phyloP scores from a whole-genome alignment of 2,797 vertebrate genomes.

The Crypturellus tataupa region DNA sequence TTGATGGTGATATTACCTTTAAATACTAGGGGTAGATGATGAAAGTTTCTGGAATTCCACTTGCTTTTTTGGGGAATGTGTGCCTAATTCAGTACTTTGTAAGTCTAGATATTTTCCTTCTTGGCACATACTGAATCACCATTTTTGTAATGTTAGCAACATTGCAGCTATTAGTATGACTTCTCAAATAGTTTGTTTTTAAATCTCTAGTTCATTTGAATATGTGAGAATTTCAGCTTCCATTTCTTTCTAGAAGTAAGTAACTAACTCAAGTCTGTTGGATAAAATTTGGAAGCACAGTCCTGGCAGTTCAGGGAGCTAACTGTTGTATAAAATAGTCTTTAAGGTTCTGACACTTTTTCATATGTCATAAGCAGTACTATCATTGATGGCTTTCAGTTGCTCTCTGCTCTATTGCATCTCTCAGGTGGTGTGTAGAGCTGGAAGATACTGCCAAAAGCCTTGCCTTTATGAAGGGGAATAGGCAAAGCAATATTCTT shows the following conservation, averaged over 20 bases:
- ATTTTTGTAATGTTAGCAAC: background rate
- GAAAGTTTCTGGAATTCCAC: background rate
- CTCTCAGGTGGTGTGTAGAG: fast-evolving
- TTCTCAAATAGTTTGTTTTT: background rate
- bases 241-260: background rate
- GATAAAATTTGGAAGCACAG: conserved; percentile 32
- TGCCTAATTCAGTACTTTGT: background rate
- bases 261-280: background rate
- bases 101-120: background rate
- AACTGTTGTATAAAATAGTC: conserved; percentile 10
- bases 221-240: background rate
- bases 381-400: background rate
- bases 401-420: background rate
- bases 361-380: background rate
- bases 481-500: background rate
- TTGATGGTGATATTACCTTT: background rate
- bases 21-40: background rate
- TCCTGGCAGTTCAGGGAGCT: background rate
- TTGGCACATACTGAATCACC: background rate
- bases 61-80: background rate
- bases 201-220: background rate
- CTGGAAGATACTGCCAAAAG: background rate
- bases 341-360: conserved; percentile 19
- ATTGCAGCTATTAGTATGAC: background rate
- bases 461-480: background rate